These are phyloP conservation scores for Oxystoma pomonae DNA, from an alignment of 2,888 invertebrate species.

Conservation along the genomic window DNA sequence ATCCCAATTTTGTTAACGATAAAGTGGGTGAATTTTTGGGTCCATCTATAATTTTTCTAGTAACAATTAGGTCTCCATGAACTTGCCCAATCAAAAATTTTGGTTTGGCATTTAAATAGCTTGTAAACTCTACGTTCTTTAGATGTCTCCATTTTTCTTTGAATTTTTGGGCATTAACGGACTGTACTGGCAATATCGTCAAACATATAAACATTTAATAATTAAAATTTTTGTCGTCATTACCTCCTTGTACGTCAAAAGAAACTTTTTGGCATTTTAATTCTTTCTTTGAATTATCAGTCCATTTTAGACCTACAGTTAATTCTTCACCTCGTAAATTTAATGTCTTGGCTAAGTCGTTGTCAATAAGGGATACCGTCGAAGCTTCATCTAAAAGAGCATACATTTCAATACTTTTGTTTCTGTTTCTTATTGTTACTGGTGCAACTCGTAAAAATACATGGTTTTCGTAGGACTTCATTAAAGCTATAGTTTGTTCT, in stretches of 20 bases:
- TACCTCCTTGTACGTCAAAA: background rate
- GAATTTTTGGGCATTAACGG: background rate
- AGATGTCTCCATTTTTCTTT: background rate
- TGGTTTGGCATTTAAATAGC: background rate
- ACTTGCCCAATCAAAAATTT: background rate
- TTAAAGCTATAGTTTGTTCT: background rate
- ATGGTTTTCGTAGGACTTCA: background rate
- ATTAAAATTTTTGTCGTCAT: no score
- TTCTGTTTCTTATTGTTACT: background rate
- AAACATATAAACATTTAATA: no score
- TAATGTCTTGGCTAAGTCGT: background rate
- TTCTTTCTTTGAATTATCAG: background rate
- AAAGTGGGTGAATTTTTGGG: background rate
- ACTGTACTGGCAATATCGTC: background rate
- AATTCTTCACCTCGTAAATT: background rate
- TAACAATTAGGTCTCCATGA: no score
- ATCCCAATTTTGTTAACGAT: background rate
- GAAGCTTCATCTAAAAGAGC: conserved; percentile 2
- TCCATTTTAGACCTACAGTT: background rate
- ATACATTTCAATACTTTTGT: no score
- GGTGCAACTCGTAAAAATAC: background rate
- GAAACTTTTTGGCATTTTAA: background rate
- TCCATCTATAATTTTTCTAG: background rate
- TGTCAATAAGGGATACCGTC: conserved; percentile 1
- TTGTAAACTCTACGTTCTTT: background rate